Base-by-base conservation (phyloP, 2,113 vertebrate genomes). In the Rhizomys pruinosus region DNA sequence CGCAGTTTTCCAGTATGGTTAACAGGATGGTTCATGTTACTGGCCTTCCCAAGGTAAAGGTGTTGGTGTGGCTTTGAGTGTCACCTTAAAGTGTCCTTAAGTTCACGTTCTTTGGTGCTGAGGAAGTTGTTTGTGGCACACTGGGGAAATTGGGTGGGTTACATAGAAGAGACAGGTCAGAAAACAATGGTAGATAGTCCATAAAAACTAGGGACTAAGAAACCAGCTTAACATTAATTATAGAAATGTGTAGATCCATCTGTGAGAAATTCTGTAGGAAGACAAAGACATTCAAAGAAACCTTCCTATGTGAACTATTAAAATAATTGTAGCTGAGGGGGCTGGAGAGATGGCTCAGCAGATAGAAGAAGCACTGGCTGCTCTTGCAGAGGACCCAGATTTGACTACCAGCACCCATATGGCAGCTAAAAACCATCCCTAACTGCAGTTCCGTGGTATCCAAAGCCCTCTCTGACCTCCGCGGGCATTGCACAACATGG, bases 271-370 rank as follows among this genome's bases (percentile, higher is more conserved):
- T 77, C 16, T 80, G 68, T 7, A 84, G 74, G n/a, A 87, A 89
- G 9, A 80, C 9, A 85, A 34, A 63, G 7, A 44, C 32, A 52
- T 68, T 27, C 84, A 78, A 64, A 92, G 32, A 89, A 87, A 72
- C 47, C 9, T 73, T 84, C 25, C 81, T 59, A 0, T 42, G 16
- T 89, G 55, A 87, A 37, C 9, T n/a, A 91, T 92, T 82, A 84
- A 95, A 87, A 80, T 68, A 93, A 80, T 29, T 87, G 7, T 80
- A 81, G 52, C 66, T 17, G 44, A n/a, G n/a, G n/a, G n/a, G n/a
- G n/a, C n/a, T n/a, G n/a, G n/a, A n/a, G n/a, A n/a, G n/a, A n/a
- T n/a, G n/a, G n/a, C n/a, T n/a, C n/a, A n/a, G n/a, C n/a, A n/a
- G n/a, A n/a, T n/a, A n/a, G n/a, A n/a, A n/a, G n/a, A n/a, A n/a